Conservation (phyloP, 2,888 invertebrate genomes). For the Drosophila longiperda region DNA sequence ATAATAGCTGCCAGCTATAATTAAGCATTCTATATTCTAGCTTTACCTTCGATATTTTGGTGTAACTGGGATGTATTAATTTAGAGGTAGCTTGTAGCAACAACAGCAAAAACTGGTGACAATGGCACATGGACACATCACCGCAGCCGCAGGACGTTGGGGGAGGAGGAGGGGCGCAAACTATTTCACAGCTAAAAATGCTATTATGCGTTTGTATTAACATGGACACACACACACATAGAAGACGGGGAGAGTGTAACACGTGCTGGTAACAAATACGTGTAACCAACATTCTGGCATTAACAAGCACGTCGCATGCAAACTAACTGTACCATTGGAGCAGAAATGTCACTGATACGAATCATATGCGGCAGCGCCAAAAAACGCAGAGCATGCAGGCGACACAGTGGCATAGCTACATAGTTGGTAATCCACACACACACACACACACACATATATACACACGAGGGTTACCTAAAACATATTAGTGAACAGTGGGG, state of each 20-base stretch:
- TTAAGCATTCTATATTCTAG: conserved; percentile 43
- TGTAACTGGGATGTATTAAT: conserved; percentile 75
- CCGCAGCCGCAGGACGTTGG: conserved; percentile 12
- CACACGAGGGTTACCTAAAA: conserved; percentile 11
- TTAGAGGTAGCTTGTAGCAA: conserved; percentile 59
- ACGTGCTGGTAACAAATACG: conserved; percentile 27
- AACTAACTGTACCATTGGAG: conserved; percentile 78
- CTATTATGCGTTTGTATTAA: conserved; percentile 81
- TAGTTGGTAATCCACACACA: conserved; percentile 10
- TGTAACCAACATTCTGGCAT: conserved; percentile 45
- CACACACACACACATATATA: conserved; percentile 14
- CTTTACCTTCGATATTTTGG: conserved; percentile 7
- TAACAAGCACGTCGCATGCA: conserved; percentile 81
- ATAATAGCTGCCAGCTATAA: conserved; percentile 54
- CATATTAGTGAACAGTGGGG: neutral
- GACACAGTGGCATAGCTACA: conserved; percentile 15
- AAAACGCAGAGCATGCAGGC: conserved; percentile 52
- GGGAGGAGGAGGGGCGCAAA: conserved; percentile 23
- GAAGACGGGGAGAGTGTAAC: conserved; percentile 14
- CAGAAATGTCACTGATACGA: conserved; percentile 81
- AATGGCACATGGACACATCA: conserved; percentile 29
- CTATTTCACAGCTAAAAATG: conserved; percentile 76
- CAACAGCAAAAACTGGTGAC: conserved; percentile 28
- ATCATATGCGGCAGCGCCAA: conserved; percentile 72
- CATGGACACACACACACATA: conserved; percentile 50